These are phyloP conservation scores for Ictalurus furcatus DNA, from an alignment of 2,113 vertebrate genomes.

Conservation along the genomic window DNA sequence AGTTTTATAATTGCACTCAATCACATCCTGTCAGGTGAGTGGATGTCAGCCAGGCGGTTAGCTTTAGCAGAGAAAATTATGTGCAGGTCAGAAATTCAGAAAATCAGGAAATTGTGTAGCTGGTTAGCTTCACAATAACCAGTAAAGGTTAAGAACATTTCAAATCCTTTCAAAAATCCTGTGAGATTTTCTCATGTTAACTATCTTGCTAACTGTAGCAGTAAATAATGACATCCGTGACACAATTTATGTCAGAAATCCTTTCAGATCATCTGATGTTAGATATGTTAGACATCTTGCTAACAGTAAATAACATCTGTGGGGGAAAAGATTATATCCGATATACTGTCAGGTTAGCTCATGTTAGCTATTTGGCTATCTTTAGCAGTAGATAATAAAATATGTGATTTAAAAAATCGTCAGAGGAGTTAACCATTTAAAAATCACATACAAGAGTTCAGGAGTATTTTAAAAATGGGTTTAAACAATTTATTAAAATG, in stretches of 20 bases:
- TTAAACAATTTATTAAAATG: background rate
- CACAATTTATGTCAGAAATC: background rate
- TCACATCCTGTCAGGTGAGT: background rate
- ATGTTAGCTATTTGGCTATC: background rate
- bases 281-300: background rate
- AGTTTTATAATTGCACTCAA: background rate
- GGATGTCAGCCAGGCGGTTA: background rate
- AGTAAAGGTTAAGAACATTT: too few species aligned
- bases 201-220: too few species aligned
- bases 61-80: background rate
- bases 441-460: background rate
- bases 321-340: background rate
- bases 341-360: background rate
- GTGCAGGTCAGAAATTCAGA: too few species aligned
- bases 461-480: background rate
- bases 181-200: too few species aligned
- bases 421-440: background rate
- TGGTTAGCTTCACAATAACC: too few species aligned
- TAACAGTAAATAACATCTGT: background rate
- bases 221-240: background rate
- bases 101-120: too few species aligned
- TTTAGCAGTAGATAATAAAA: background rate
- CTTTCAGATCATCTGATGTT: background rate
- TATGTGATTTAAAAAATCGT: background rate
- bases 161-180: too few species aligned